Evolutionary conservation across 2,888 invertebrate species (phyloP), one percentile per base, ranked within the genome.

Genomic region (Mechanitis mazaeus): DNA sequence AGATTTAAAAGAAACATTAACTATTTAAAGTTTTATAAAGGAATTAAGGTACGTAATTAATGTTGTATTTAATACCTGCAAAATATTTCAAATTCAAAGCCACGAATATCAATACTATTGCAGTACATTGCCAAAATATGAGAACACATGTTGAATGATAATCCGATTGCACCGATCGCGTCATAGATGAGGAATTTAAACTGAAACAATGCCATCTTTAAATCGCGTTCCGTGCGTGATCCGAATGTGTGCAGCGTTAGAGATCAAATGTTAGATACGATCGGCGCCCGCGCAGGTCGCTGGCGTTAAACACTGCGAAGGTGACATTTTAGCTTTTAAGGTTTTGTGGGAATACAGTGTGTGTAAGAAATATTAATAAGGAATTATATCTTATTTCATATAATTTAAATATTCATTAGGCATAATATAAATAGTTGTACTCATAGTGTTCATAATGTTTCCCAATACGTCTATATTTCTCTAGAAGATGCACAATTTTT

Each of bases 121-220:
- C 54, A 60, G 64, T 61, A 42, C 75, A 74, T 78, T 81, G 80
- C 83, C 84, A 77, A 84, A 84, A 83, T 76, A 77, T 66, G 38
- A 71, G 76, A 73, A 74, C 77, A 73, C 66, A 67, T 60, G 55
- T 33, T 68, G 83, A 79, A 82, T 83, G 73, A 74, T 70, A 80
- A 83, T 56, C 56, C 65, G 63, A 66, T 74, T 81, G 80, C 80
- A 80, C 69, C 75, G 69, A 76, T 80, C 80, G 76, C 87, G 85
- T 85, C 86, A 87, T 80, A 84, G 79, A 79, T 76, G 71, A 78
- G 76, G 86, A 85, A 86, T 86, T 84, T 84, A 76, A 84, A 81
- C 80, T 81, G 81, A 84, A 84, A 87, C 87, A 87, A 87, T 87
- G 81, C 80, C 79, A 82, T 82, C 79, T 84, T 80, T 69, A 70